phyloP scores from a whole-genome alignment of 1,140 invertebrate genomes.

The Leguminivora glycinivorella region DNA sequence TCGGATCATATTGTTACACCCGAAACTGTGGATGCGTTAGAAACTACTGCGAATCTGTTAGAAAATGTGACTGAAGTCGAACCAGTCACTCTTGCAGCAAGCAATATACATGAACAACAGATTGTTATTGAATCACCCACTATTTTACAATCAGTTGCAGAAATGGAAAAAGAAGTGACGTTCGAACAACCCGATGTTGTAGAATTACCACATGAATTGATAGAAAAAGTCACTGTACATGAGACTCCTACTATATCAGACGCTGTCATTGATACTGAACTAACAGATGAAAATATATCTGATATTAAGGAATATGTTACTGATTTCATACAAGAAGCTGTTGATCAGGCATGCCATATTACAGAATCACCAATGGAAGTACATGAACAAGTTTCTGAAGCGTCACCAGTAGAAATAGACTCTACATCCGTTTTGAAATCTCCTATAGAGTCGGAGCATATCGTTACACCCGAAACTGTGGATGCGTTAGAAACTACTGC shows the following conservation, averaged over 20 bases:
- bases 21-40: neutral
- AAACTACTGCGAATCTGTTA: neutral
- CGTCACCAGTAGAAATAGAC: neutral
- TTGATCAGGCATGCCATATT: neutral
- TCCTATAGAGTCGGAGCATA: neutral
- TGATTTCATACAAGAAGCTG: neutral
- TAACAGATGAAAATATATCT: neutral
- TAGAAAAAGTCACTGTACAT: neutral
- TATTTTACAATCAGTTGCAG: neutral
- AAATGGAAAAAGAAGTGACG: neutral
- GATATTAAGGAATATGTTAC: neutral
- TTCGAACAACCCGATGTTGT: neutral
- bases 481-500: neutral
- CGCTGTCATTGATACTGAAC: neutral
- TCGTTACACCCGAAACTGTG: neutral
- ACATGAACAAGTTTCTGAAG: neutral
- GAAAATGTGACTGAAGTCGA: neutral
- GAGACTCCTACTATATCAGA: neutral
- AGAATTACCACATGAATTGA: neutral
- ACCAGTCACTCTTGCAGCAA: neutral
- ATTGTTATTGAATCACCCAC: neutral
- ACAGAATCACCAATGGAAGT: neutral
- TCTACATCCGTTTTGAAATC: neutral
- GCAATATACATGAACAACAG: neutral
- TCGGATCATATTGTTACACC: neutral